Conservation (phyloP, 2,113 vertebrate genomes). For the Chauna torquata region DNA sequence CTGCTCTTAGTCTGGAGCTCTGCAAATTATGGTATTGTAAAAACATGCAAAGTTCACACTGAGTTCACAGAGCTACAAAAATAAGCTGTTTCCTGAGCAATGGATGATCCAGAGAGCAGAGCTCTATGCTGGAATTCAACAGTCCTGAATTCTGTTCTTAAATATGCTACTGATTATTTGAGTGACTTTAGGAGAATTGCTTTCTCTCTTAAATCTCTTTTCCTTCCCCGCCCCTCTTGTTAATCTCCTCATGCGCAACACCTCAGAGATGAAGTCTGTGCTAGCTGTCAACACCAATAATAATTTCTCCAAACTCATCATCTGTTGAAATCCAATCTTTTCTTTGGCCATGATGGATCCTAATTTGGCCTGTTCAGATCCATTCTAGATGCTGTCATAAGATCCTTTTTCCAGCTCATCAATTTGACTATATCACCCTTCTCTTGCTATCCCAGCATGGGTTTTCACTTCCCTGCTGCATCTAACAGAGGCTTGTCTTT, state of each 20-base stretch:
- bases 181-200: background rate
- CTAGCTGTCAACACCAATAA: background rate
- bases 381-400: background rate
- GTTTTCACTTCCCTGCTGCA: background rate
- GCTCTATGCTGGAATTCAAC: background rate
- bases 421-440: background rate
- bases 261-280: background rate
- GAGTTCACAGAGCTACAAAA: slow-evolving; percentile 65
- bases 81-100: slow-evolving; percentile 24
- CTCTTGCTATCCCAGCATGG: background rate
- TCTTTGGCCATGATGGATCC: background rate
- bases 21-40: slow-evolving; percentile 59
- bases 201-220: background rate
- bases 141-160: background rate
- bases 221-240: background rate
- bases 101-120: slow-evolving; percentile 1
- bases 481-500: background rate
- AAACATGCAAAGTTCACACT: slow-evolving; percentile 62
- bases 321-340: background rate
- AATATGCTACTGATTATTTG: background rate
- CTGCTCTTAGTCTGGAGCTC: slow-evolving; percentile 62
- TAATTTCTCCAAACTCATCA: background rate
- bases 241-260: rapidly evolving
- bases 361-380: background rate
- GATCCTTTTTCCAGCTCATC: background rate